A percentile compares a stretch with the other conserved stretches of the same genome.
Evolutionary conservation across 2,888 invertebrate genomes (phyloP).

Genomic region (Chironomus riparius): DNA sequence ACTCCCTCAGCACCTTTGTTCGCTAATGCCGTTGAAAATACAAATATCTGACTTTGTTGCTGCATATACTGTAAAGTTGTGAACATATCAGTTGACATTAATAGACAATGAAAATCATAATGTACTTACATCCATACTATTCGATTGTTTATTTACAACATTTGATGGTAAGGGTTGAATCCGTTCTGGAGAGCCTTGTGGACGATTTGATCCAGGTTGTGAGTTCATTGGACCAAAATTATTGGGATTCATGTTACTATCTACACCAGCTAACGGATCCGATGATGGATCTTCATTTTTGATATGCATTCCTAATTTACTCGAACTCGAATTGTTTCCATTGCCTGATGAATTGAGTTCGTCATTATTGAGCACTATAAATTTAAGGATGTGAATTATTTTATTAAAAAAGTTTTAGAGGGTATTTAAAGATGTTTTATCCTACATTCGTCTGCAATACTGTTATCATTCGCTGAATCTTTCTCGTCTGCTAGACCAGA

Average conservation of each 20-base stretch:
- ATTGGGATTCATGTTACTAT: neutral
- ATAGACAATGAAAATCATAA: neutral
- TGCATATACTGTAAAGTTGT: conserved; percentile 62
- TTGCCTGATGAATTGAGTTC: conserved; percentile 9
- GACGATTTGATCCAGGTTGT: conserved; percentile 9
- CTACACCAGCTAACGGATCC: conserved; percentile 1
- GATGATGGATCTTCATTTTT: conserved; percentile 19
- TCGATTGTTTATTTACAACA: conserved; percentile 26
- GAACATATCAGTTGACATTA: conserved; percentile 3
- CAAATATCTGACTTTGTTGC: conserved; percentile 97
- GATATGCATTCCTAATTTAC: conserved; percentile 23
- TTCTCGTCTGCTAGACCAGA: conserved; percentile 8
- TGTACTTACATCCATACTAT: conserved; percentile 26
- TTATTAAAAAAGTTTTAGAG: neutral
- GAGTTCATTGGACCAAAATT: conserved; percentile 3
- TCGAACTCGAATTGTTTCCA: conserved; percentile 5
- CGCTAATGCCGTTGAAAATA: conserved; percentile 88
- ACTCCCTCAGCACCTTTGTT: conserved; percentile 93
- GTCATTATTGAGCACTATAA: conserved; percentile 21
- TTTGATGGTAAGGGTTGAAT: conserved; percentile 27
- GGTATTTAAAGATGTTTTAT: neutral
- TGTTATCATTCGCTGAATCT: conserved; percentile 19
- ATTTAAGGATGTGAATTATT: neutral
- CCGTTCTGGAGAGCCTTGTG: conserved; percentile 20
- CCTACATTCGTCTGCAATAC: conserved; percentile 24